Base-by-base conservation (phyloP, 2,113 vertebrate species). In the Elachura formosa region DNA sequence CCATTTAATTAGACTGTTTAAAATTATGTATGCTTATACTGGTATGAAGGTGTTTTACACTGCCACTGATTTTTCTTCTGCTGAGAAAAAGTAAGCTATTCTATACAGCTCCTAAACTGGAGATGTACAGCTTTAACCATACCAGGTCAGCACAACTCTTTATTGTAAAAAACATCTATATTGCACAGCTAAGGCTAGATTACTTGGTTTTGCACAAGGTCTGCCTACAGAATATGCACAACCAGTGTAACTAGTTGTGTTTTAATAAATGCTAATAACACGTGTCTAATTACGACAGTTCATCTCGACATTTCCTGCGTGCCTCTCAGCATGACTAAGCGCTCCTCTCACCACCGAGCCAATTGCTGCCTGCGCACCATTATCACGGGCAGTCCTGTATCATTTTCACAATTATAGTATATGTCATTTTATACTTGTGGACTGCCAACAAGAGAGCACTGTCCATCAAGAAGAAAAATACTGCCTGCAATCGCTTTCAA, bases 191-290 rank as follows among this genome's bases (percentile, higher is more conserved):
- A 45, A 58, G 34, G 51, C 38, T 36, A 9, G 54, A 43, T 87
- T 67, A 36, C 75, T 79, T 15, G 10, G 54, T 45, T 94, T 94
- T 95, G 74, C 68, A 67, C 33, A 80, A 94, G 81, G 15, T 80
- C 76, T 96, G 78, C 75, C 85, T 88, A 59, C 71, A 90, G 75
- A 93, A 68, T 91, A 23, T 38, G 79, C 72, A 64, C 52, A 88
- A 96, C 94, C 91, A 96, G 95, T 93, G 93, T 74, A 77, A 95
- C 96, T 83, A 85, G 95, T 96, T 94, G 88, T 77, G 75, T 67
- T 94, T 96, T 94, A 95, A 97, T 96, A 94, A 90, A 93, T 63
- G 84, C 73, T 93, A 96, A 94, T 96, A 93, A 76, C 84, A 58
- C 7, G 24, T 83, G 75, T 83, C 82, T 93, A 68, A 84, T 94